Evolutionary conservation across 2,888 invertebrate species (phyloP).

Genomic region (Macropis europaea): DNA sequence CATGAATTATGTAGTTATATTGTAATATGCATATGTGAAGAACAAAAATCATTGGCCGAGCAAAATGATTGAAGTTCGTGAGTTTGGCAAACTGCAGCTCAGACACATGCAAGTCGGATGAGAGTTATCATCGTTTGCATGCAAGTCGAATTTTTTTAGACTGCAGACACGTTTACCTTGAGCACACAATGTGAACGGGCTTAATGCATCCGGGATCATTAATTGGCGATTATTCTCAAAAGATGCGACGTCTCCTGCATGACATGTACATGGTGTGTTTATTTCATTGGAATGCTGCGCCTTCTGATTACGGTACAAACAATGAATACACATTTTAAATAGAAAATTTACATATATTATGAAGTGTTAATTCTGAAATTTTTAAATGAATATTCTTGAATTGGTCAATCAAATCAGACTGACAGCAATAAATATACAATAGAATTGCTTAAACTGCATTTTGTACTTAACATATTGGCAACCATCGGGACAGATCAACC

Average conservation of each 20-base stretch:
- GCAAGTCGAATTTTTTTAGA: background rate
- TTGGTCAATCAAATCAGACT: too few relatives aligned
- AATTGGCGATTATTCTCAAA: background rate
- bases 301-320: too few relatives aligned
- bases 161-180: conserved; percentile 3
- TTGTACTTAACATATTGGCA: too few relatives aligned
- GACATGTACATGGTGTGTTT: background rate
- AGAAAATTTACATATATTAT: too few relatives aligned
- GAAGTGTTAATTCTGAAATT: too few relatives aligned
- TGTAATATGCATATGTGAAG: background rate
- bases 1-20: too few relatives aligned
- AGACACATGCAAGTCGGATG: too few relatives aligned
- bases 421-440: too few relatives aligned
- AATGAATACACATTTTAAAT: too few relatives aligned
- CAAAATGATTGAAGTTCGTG: background rate
- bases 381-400: too few relatives aligned
- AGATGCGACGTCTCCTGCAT: background rate
- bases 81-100: background rate
- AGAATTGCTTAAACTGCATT: too few relatives aligned
- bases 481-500: too few relatives aligned
- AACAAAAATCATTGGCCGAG: background rate
- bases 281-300: background rate
- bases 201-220: conserved; percentile 11
- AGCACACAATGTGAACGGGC: background rate
- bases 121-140: conserved; percentile 12